Evolutionary conservation across 2,797 vertebrate genomes (phyloP).

Genomic region (Tragopan temminckii): DNA sequence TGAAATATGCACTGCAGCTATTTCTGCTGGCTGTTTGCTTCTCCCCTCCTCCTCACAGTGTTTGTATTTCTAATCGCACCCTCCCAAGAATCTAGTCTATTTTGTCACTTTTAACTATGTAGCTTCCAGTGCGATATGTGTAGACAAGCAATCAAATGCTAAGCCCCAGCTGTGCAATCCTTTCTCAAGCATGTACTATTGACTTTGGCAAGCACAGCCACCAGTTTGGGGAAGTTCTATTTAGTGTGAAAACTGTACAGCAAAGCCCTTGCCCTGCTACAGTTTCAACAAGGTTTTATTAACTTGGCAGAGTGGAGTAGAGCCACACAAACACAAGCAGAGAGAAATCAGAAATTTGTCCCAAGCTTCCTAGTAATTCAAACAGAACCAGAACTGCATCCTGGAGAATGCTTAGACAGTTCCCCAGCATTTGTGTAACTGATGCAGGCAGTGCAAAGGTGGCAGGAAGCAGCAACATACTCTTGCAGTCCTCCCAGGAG

Average conservation of each 20-base stretch:
- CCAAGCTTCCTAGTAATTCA: not conserved
- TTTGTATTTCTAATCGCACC: conserved; percentile 69
- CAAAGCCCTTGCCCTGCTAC: conserved; percentile 3
- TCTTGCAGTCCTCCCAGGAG: not conserved
- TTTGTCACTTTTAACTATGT: conserved; percentile 56
- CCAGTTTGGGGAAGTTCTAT: not conserved
- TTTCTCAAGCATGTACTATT: not conserved
- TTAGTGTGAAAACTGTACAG: conserved; percentile 4
- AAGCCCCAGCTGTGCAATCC: conserved; percentile 36
- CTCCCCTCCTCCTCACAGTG: conserved; percentile 42
- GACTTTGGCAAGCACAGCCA: conserved; percentile 35
- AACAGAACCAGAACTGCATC: not conserved
- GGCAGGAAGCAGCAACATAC: not conserved
- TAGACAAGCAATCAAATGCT: not conserved
- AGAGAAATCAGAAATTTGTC: conserved; percentile 6
- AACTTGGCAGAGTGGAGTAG: not conserved
- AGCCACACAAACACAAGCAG: not conserved
- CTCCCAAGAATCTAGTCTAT: conserved; percentile 51
- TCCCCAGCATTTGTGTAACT: not conserved
- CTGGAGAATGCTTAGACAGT: not conserved
- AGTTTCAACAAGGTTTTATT: conserved; percentile 14
- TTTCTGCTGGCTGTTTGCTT: conserved; percentile 58
- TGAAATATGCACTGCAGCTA: conserved; percentile 55
- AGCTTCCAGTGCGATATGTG: conserved; percentile 13
- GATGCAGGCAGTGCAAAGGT: not conserved